These are phyloP conservation scores for Sebastes hubbsi DNA, from an alignment of 2,797 vertebrate species.

Conservation along the genomic window DNA sequence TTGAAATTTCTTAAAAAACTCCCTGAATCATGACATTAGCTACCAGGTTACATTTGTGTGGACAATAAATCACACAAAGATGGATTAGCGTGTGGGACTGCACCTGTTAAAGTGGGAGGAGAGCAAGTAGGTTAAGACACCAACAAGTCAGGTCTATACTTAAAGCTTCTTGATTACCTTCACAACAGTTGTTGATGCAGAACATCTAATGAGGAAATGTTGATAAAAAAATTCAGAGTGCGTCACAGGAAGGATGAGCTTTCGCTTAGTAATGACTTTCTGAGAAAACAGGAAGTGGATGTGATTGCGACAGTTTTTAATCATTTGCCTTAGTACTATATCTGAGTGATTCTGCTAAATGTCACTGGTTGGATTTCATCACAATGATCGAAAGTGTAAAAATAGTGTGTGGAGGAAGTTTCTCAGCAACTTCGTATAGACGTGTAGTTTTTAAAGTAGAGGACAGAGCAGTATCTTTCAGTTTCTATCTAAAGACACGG, in stretches of 20 bases:
- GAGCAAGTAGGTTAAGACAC: background rate
- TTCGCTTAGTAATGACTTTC: slow-evolving; percentile 48
- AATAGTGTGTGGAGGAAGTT: background rate
- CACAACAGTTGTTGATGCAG: background rate
- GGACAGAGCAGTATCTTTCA: background rate
- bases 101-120: background rate
- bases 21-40: too few species aligned
- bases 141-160: background rate
- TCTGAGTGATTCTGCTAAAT: background rate
- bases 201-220: slow-evolving; percentile 11
- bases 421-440: background rate
- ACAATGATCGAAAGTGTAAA: background rate
- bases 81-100: background rate
- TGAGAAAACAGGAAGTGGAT: slow-evolving; percentile 58
- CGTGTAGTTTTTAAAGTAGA: background rate
- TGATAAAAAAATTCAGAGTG: slow-evolving; percentile 28
- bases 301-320: slow-evolving; percentile 25
- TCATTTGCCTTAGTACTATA: background rate
- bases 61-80: background rate
- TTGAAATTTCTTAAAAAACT: too few species aligned
- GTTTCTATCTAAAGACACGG: background rate
- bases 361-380: background rate
- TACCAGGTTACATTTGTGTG: too few species aligned
- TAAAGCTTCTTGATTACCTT: background rate
- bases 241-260: slow-evolving; percentile 49